Evolutionary conservation across 2,797 vertebrate species (phyloP), one percentile per base, ranked within the genome.

Genomic region (Valencia hispanica): DNA sequence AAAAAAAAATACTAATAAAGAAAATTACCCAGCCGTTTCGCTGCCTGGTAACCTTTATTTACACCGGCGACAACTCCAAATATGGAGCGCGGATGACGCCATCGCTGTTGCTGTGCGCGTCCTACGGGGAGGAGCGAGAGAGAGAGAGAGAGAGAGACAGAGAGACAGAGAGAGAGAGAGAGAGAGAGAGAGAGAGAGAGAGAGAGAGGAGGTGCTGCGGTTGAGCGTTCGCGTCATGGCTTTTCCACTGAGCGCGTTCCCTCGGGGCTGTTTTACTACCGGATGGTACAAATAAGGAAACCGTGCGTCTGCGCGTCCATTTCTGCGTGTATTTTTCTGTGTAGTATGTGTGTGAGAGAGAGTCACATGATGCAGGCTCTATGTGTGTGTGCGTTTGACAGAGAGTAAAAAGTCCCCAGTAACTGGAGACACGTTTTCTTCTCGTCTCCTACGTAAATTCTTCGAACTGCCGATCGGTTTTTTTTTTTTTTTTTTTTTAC

Each of bases 241-340:
- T 86, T 94, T 95, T 95, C 94, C 94, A 91, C 87, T 82, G 87
- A 65, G 89, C 86, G 83, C 91, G 84, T 78, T 70, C 92, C 84
- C 81, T 70, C 10, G 74, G 88, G 84, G 76, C 39, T 81, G 20
- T 70, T 73, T 86, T 87, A 87, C 91, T 79, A 91, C 87, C 94
- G 95, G 95, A 95, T 82, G 32, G 30, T 55, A 94, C 94, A 92
- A 91, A 94, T 95, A 93, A 91, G 94, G 93, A 69, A 22, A 32
- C 73, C 32, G 51, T 22, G 41, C 20, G 47, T 63, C 43, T 63
- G 30, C 79, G 48, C 68, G 74, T 41, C 1, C 50, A 9, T 69
- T 34, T 68, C 11, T 11, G 71, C 51, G 66, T 74, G 45, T 70
- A 63, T 45, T 65, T 65, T 22, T 59, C 57, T 59, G 57, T 57